A percentile compares a stretch with the other conserved stretches of the same genome.
These are phyloP conservation scores for Eleginops maclovinus DNA, from an alignment of 2,113 vertebrate species.

Conservation along the genomic window DNA sequence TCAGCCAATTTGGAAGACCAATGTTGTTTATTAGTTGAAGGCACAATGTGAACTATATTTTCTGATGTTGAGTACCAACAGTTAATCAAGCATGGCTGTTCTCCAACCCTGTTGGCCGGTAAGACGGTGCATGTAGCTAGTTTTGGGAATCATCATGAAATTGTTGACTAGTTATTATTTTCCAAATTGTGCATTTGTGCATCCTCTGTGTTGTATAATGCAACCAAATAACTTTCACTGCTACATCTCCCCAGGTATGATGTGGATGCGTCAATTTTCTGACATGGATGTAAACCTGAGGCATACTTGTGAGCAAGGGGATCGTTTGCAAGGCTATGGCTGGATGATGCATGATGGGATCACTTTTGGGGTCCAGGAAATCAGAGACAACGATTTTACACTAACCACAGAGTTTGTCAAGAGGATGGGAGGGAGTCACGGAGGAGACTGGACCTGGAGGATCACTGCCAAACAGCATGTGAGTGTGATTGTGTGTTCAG, in stretches of 20 bases:
- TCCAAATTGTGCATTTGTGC: background rate
- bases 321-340: constrained; percentile 88
- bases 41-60: constrained; percentile 21
- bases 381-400: constrained; percentile 85
- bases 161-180: constrained; percentile 9
- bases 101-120: constrained; percentile 6
- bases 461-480: constrained; percentile 89
- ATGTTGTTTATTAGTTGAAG: constrained; percentile 26
- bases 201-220: background rate
- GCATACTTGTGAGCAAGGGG: constrained; percentile 93
- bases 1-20: constrained; percentile 30
- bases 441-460: constrained; percentile 97
- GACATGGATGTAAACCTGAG: constrained; percentile 84
- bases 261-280: constrained; percentile 92
- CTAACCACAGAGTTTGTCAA: constrained; percentile 94
- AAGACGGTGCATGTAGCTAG: background rate
- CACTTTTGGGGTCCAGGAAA: constrained; percentile 91
- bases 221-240: background rate
- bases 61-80: constrained; percentile 4
- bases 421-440: constrained; percentile 88
- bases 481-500: constrained; percentile 45
- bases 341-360: constrained; percentile 94
- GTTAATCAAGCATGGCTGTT: constrained; percentile 11
- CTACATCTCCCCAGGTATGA: constrained; percentile 84
- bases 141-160: background rate